Conservation (phyloP, 2,797 vertebrate species). For the Neosalanx taihuensis region DNA sequence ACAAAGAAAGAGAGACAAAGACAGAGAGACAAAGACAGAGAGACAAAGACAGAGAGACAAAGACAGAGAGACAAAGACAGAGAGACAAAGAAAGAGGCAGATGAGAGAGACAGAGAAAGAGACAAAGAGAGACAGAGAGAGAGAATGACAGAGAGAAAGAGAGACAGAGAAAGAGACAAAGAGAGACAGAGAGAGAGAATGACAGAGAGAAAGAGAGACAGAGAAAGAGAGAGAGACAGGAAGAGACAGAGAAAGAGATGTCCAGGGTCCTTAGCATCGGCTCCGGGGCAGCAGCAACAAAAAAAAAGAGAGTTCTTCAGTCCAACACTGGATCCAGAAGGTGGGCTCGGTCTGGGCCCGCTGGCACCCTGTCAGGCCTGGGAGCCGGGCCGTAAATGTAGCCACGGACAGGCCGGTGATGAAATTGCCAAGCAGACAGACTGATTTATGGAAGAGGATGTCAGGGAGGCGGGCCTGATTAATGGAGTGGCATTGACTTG, state of each 20-base stretch:
- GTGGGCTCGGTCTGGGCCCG: neutral
- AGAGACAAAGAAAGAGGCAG: neutral
- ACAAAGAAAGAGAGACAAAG: no score
- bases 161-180: no score
- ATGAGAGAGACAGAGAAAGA: no score
- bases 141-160: no score
- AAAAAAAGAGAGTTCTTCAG: neutral
- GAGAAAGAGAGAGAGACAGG: no score
- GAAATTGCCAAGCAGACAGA: constrained; percentile 26
- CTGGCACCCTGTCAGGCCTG: neutral
- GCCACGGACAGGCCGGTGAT: constrained; percentile 25
- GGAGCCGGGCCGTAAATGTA: constrained; percentile 26
- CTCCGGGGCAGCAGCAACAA: neutral
- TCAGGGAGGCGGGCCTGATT: constrained; percentile 22
- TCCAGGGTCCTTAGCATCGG: no score
- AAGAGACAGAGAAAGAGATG: no score
- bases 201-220: no score
- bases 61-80: neutral
- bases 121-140: no score
- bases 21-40: no score
- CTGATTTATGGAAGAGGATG: constrained; percentile 18
- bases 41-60: no score
- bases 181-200: no score
- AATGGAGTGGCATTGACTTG: constrained; percentile 35
- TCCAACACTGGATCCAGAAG: neutral